Percentiles rank a stretch among this genome's conserved stretches.
Evolutionary conservation across 2,113 vertebrate species (phyloP).

Genomic region (Trematocara stigmaticum): DNA sequence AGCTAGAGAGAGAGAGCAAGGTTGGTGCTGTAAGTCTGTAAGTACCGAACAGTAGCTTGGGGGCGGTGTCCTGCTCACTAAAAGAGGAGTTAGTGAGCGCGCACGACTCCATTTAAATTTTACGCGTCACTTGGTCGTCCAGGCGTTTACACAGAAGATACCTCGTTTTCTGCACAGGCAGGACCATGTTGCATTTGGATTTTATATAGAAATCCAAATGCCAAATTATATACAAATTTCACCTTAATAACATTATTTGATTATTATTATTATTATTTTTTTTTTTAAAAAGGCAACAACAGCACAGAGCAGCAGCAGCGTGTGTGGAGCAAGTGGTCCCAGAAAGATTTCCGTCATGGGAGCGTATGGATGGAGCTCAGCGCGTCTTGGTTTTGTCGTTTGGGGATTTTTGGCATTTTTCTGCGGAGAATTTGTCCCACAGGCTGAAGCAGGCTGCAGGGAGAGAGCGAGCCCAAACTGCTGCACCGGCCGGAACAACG

Average conservation of each 20-base stretch:
- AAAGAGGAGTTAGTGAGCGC: constrained; percentile 12
- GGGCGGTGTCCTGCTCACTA: constrained; percentile 44
- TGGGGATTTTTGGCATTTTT: constrained; percentile 56
- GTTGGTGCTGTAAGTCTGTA: constrained; percentile 5
- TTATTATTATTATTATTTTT: background rate
- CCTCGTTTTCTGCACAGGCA: background rate
- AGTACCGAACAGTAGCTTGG: constrained; percentile 24
- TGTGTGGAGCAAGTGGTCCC: background rate
- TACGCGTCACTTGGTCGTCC: constrained; percentile 34
- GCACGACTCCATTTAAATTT: constrained; percentile 14
- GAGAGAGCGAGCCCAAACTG: constrained; percentile 71
- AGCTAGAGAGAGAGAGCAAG: background rate
- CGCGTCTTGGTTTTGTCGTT: constrained; percentile 15
- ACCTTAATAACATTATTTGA: background rate
- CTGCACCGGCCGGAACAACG: constrained; percentile 81
- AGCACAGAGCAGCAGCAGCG: background rate
- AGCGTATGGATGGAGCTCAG: constrained; percentile 38
- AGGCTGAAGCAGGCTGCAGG: constrained; percentile 67
- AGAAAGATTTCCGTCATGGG: constrained; percentile 45
- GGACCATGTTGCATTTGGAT: constrained; percentile 3
- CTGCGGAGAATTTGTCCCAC: constrained; percentile 23
- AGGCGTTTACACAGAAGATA: background rate
- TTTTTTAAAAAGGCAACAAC: accelerated
- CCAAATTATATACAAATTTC: background rate
- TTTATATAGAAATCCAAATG: background rate